Percentiles rank a stretch among this genome's conserved stretches.
Evolutionary conservation across 2,888 invertebrate species (phyloP).

Genomic region (Ectropis crepuscularia): DNA sequence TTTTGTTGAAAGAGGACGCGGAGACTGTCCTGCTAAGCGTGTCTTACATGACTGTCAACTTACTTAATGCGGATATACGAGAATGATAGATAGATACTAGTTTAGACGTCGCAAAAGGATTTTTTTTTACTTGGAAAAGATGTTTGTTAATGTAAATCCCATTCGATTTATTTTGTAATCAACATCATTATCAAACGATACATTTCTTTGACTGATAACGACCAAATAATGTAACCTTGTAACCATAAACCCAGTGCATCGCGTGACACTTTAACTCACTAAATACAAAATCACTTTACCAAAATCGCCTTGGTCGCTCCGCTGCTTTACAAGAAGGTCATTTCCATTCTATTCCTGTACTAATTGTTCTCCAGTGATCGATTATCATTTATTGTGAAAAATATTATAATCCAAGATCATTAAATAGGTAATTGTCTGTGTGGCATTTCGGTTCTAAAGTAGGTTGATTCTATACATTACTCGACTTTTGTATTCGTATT

Average conservation of each 20-base stretch:
- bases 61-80: not conserved
- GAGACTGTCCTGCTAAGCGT: not conserved
- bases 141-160: not conserved
- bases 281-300: constrained; percentile 37
- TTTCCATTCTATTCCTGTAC: constrained; percentile 54
- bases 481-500: too few species aligned
- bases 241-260: constrained; percentile 17
- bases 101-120: too few species aligned
- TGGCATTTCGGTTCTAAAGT: too few species aligned
- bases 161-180: constrained; percentile 9
- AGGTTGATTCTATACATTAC: too few species aligned
- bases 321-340: constrained; percentile 44
- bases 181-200: not conserved
- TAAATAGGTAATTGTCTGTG: too few species aligned
- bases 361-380: constrained; percentile 45
- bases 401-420: too few species aligned
- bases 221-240: constrained; percentile 15
- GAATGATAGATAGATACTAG: not conserved
- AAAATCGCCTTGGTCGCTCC: constrained; percentile 53
- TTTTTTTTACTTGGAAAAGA: constrained; percentile 7
- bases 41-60: not conserved
- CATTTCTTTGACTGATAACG: constrained; percentile 16
- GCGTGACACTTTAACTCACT: constrained; percentile 42
- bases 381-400: constrained; percentile 24
- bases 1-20: not conserved